Base-by-base conservation (phyloP, 2,113 vertebrate species). In the Trochalopteron elliotii region DNA sequence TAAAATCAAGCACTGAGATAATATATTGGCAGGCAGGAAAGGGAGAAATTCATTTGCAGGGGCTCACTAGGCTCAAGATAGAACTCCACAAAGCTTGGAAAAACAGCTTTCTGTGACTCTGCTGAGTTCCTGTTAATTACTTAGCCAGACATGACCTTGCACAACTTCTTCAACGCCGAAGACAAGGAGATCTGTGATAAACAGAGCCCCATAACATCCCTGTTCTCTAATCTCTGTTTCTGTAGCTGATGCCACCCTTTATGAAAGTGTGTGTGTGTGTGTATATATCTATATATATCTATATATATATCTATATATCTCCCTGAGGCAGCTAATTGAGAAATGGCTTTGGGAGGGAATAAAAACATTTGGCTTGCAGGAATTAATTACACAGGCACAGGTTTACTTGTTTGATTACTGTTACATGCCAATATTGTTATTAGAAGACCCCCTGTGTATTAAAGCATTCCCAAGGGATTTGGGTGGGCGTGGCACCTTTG, bases 101-200 rank as follows among this genome's bases (percentile, higher is more conserved):
- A 93, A 96, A 95, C 39, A 84, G 74, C 74, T 92, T 84, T 94
- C 71, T 79, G 78, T 87, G 88, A 56, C 70, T 96, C 80, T 84
- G 69, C 53, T 40, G 85, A 95, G 81, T 86, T 96, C 70, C 87
- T 94, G 81, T 74, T 95, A 91, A 94, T 96, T 95, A 84, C 86
- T 93, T 45, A 88, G 78, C 35, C 60, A 94, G 83, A 74, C 87
- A 63, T 27, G 47, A 94, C 72, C 91, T 93, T 80, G 81, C 39
- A 71, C 50, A 76, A 33, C 57, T 92, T 44, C 30, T 87, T 4
- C 24, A 86, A 39, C 59, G 44, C 23, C 33, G n/a, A 31, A 47
- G 52, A 80, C 59, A 35, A 15, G 78, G 44, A 93, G 64, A 45
- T 81, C 47, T 11, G 31, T 69, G 92, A 86, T 72, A 93, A 92